Evolutionary conservation across 2,888 invertebrate species (phyloP).

Genomic region (Coleophora deauratella): DNA sequence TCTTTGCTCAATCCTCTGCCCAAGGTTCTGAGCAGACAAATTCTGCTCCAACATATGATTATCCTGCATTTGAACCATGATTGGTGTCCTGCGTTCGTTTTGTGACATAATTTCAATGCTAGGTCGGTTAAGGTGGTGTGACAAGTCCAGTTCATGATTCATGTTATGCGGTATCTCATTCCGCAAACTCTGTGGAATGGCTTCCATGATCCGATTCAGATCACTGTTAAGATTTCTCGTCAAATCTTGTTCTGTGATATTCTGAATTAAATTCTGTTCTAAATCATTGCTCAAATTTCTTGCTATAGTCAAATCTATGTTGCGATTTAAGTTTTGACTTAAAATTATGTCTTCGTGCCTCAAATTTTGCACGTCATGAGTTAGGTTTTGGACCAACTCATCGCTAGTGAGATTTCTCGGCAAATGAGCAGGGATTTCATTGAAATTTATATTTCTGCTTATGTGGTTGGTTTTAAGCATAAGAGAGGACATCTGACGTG

Average conservation of each 20-base stretch:
- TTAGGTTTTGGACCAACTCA: conserved; percentile 39
- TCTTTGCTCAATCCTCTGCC: conserved; percentile 29
- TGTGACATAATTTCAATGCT: conserved; percentile 30
- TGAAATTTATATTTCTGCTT: conserved; percentile 43
- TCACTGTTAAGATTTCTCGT: conserved; percentile 21
- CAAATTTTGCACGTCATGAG: conserved; percentile 34
- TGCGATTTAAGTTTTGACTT: conserved; percentile 26
- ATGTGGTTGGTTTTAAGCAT: conserved; percentile 59
- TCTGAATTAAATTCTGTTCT: conserved; percentile 26
- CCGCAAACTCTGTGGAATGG: conserved; percentile 30
- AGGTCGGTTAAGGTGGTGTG: conserved; percentile 40
- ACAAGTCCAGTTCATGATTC: conserved; percentile 40
- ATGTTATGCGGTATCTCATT: conserved; percentile 35
- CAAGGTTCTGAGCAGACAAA: conserved; percentile 19
- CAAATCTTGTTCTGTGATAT: conserved; percentile 20
- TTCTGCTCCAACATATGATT: conserved; percentile 27
- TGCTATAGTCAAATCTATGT: conserved; percentile 30
- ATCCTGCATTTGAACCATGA: conserved; percentile 15
- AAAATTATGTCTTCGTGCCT: conserved; percentile 26
- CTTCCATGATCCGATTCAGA: conserved; percentile 29
- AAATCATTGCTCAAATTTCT: conserved; percentile 26
- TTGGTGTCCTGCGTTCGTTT: conserved; percentile 26
- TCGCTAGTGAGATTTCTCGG: conserved; percentile 37
- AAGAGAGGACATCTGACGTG: conserved; percentile 57
- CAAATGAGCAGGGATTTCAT: conserved; percentile 51